phyloP scores from a whole-genome alignment of 2,113 vertebrate genomes.

The Sander lucioperca region DNA sequence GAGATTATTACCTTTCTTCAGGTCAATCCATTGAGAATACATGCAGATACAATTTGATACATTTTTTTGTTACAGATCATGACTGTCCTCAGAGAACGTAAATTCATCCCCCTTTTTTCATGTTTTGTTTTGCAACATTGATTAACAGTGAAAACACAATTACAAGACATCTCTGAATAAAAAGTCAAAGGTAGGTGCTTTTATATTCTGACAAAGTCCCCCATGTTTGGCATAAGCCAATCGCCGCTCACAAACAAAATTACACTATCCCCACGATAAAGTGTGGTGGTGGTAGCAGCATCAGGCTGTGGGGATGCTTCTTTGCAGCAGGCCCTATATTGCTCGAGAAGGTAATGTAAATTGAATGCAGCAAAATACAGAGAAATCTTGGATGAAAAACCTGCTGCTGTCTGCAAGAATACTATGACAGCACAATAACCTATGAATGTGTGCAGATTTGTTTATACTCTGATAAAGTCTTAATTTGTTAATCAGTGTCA shows the following conservation, averaged over 20 bases:
- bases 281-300: neutral
- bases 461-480: neutral
- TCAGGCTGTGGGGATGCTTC: neutral
- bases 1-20: neutral
- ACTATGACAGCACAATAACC: neutral
- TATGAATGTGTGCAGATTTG: neutral
- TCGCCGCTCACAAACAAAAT: neutral
- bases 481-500: neutral
- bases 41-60: conserved; percentile 21
- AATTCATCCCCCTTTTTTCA: neutral
- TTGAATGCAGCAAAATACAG: conserved; percentile 18
- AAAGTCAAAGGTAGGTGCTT: neutral
- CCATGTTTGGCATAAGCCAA: neutral
- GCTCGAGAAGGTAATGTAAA: neutral
- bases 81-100: neutral
- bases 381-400: neutral
- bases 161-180: neutral
- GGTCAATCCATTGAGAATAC: conserved; percentile 32
- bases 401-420: neutral
- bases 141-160: conserved; percentile 5
- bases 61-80: conserved; percentile 20
- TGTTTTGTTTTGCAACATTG: conserved; percentile 22
- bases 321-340: conserved; percentile 7
- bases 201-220: neutral
- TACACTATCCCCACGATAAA: neutral